Evolutionary conservation across 2,113 vertebrate species (phyloP), one percentile per base, ranked within the genome.

Genomic region (Picathartes gymnocephalus): DNA sequence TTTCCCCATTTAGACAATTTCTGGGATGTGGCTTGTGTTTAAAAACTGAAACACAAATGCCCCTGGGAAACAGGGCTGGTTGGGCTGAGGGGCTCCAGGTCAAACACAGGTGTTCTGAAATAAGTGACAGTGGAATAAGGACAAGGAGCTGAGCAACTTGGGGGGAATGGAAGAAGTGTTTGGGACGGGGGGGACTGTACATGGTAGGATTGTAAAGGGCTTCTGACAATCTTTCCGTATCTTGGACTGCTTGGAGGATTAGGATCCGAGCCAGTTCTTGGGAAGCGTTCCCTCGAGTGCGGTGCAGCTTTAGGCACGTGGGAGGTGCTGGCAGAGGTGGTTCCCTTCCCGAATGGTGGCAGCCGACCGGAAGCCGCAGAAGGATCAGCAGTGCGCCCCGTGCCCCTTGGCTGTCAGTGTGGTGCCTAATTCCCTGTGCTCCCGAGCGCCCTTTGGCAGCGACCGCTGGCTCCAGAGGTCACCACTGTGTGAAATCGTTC

Each of bases 31-130:
- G 24, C 9, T 45, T 39, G 6, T 33, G 9, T 53, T 76, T 56
- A 50, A 58, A 86, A 62, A 15, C 2, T 5, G 69, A 10, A 50
- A 8, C 11, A 20, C 19, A 15, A 24, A 18, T 4, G 0, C 4
- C 21, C 4, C 48, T 48, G 31, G 16, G 24, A 60, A 60, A 10
- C 19, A 40, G 44, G 27, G 54, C 30, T 66, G 47, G 7, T 24
- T 4, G 28, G 69, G 47, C 15, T 81, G 62, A 27, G 56, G 40
- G 33, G 35, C 12, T 77, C 11, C n/a, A 84, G 50, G 47, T n/a
- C 16, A 78, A 65, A 19, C 13, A 33, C 6, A 23, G 68, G 13
- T 54, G 27, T 42, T 87, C 33, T 47, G 39, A 74, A 72, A 54
- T 42, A 25, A 13, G 4, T 40, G 51, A 56, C 21, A 40, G 7